Percentiles rank a stretch among this genome's conserved stretches.
These are phyloP conservation scores for Brevimyrus niger DNA, from an alignment of 2,113 vertebrate species.

Conservation along the genomic window DNA sequence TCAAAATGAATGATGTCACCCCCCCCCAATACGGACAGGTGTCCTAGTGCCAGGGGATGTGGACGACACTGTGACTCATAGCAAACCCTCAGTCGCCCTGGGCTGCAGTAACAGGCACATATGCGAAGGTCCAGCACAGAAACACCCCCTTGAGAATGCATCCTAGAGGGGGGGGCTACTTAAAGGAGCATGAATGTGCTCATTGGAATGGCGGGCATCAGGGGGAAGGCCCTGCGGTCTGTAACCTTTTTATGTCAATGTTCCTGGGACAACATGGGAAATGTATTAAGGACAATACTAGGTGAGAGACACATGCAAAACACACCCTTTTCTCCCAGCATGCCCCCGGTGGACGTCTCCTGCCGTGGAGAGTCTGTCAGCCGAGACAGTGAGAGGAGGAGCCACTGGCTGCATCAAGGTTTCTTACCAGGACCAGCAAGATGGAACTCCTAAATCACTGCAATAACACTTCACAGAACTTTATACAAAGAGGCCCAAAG, in stretches of 20 bases:
- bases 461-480: neutral
- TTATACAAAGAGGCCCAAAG: neutral
- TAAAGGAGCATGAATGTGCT: neutral
- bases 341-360: neutral
- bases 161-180: neutral
- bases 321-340: neutral
- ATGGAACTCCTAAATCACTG: neutral
- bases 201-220: neutral
- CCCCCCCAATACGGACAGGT: constrained; percentile 40
- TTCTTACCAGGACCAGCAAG: neutral
- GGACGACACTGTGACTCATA: neutral
- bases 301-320: neutral
- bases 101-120: neutral
- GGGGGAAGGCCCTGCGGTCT: neutral
- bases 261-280: neutral
- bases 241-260: neutral
- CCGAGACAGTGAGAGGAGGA: neutral
- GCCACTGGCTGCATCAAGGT: neutral
- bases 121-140: neutral
- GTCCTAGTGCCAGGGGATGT: constrained; percentile 23
- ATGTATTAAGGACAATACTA: neutral
- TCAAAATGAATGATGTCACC: constrained; percentile 49
- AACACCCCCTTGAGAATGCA: neutral
- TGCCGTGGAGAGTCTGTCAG: neutral
- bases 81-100: neutral